Evolutionary conservation across 2,888 invertebrate species (phyloP).

Genomic region (Vandiemenella viatica): DNA sequence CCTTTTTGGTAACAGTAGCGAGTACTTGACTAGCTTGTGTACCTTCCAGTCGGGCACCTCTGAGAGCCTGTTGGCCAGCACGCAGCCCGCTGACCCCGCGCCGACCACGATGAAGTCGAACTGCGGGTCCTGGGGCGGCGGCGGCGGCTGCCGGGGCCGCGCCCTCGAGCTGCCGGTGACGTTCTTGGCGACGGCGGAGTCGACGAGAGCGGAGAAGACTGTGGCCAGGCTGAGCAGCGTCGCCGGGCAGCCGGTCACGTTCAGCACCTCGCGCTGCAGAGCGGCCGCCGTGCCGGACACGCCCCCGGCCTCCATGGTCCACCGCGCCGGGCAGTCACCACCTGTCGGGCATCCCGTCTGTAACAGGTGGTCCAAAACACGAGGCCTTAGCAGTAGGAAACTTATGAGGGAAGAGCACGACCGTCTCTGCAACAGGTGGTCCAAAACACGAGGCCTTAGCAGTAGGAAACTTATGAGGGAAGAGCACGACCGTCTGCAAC

Average conservation of each 20-base stretch:
- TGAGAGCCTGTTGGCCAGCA: constrained; percentile 3
- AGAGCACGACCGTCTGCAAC: too few relatives aligned
- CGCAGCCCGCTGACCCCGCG: constrained; percentile 8
- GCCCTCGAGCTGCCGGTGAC: background rate
- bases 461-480: too few relatives aligned
- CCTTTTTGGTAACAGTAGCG: too few relatives aligned
- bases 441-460: too few relatives aligned
- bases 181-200: constrained; percentile 2
- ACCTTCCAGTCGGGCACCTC: constrained; percentile 7
- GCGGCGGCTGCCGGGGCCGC: background rate
- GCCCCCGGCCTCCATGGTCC: background rate
- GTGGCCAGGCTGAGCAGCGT: constrained; percentile 8
- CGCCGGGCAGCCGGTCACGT: background rate
- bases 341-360: too few relatives aligned
- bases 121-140: background rate
- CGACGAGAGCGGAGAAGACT: constrained; percentile 9
- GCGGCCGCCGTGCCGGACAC: background rate
- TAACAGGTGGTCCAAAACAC: too few relatives aligned
- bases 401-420: too few relatives aligned
- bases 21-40: too few relatives aligned
- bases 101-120: constrained; percentile 8
- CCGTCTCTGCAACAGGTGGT: too few relatives aligned
- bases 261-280: background rate
- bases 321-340: too few relatives aligned
- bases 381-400: too few relatives aligned